Evolutionary conservation across 2,888 invertebrate genomes (phyloP), one percentile per base, ranked within the genome.

Genomic region (Drosophila fungiperda): DNA sequence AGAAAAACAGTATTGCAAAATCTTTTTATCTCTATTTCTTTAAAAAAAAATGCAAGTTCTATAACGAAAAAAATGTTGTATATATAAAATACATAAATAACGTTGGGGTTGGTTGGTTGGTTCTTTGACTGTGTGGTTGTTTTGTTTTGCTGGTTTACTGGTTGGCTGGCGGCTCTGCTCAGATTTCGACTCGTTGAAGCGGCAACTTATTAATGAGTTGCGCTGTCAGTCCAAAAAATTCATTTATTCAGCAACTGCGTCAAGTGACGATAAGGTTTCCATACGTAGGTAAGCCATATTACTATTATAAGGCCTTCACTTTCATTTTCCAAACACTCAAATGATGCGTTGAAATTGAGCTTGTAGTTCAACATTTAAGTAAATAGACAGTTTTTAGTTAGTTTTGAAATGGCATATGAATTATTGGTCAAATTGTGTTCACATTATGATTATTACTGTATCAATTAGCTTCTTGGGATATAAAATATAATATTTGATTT

Each of bases 101-200:
- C 6, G n/a, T n/a, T n/a, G 60, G 36, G n/a, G 26, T 26, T 40
- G n/a, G 26, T 26, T 45, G 63, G n/a, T 50, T 29, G 42, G 64
- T 33, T 36, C 15, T 7, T 59, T 62, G 54, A 61, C n/a, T 26
- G 36, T 20, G 20, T 45, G 42, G 20, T 12, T 20, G 12, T 20
- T 12, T 42, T 20, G 3, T 38, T 40, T 15, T 50, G 23, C 32
- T 11, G 26, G 29, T 32, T 71, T n/a, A 40, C 12, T 48, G 32
- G 32, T 6, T 42, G 36, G 54, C 23, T 48, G 59, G 4, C 32
- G 29, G 35, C 35, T 33, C 49, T 42, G 17, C 33, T 49, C 60
- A 50, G 71, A 60, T 75, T 79, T 68, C 75, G 80, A 66, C 71
- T 71, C 80, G 65, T 45, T 64, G 62, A 67, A 63, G 55, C 65